Evolutionary conservation across 2,113 vertebrate species (phyloP), one percentile per base, ranked within the genome.

Genomic region (Sterna hirundo): DNA sequence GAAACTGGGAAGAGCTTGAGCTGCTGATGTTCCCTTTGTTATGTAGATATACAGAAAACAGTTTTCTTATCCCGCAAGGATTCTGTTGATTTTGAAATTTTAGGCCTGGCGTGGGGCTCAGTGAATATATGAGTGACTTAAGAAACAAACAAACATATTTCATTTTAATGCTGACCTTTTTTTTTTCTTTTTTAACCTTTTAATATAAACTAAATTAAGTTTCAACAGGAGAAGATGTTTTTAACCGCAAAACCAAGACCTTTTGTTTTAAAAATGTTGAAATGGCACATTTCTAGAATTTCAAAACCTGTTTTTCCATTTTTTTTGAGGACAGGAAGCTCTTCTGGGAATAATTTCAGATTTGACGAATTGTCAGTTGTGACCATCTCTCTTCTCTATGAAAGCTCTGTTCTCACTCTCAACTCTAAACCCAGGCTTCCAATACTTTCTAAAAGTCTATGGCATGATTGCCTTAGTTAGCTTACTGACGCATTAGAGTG

Each of bases 81-180:
- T 88, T 68, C 38, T 87, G 70, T 42, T 89, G 70, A 79, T 91
- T 90, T 96, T 86, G 87, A 94, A 94, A 94, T 87, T 75, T 91
- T 90, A 64, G 57, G 65, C 26, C 74, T 88, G 74, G 29, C 57
- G 55, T 79, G 61, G 26, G 38, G 13, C 20, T 64, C 32, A 65
- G 52, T 75, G 66, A 79, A 87, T 85, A 62, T 84, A 60, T 57
- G 69, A 96, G n/a, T 46, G 55, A 71, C 65, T 78, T 93, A 70
- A 81, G 81, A 94, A 94, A 81, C 30, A 92, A 92, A 60, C 49
- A 83, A 75, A 27, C 0, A 2, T 62, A 66, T 93, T 93, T 94
- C 30, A 68, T 91, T 86, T 84, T 84, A 84, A 91, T 68, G 13
- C 34, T 87, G 47, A 82, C 34, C 14, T 30, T 52, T 74, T 90